These are phyloP conservation scores for Prunella strophiata DNA, from an alignment of 2,797 vertebrate genomes.

Conservation along the genomic window DNA sequence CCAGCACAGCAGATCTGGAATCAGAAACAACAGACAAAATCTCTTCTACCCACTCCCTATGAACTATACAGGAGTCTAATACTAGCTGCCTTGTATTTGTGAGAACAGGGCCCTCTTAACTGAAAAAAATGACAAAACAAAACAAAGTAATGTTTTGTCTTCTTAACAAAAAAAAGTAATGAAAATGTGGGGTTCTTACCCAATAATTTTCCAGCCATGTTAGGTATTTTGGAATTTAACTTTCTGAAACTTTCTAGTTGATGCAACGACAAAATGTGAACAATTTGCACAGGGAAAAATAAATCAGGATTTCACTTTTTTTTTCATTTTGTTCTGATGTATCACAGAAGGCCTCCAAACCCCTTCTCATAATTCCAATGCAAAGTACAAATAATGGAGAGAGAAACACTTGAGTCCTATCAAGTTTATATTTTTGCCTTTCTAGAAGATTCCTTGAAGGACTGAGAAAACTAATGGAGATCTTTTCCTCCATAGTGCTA, in stretches of 20 bases:
- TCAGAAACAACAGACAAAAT: not conserved
- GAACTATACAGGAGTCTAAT: not conserved
- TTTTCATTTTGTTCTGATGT: not conserved
- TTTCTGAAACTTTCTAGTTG: not conserved
- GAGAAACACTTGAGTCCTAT: not conserved
- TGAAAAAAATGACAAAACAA: not conserved
- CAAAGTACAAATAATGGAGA: not conserved
- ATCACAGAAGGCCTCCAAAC: not conserved
- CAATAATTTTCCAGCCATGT: not conserved
- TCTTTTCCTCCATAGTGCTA: not conserved
- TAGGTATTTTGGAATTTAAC: not conserved
- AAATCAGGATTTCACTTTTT: not conserved
- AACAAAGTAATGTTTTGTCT: too few species aligned
- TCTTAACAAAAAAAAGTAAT: not conserved
- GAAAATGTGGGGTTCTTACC: rapidly evolving
- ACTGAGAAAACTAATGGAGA: not conserved
- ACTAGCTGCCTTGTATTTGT: not conserved
- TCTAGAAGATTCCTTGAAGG: not conserved
- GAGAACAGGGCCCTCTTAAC: not conserved
- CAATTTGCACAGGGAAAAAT: not conserved
- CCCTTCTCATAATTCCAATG: not conserved
- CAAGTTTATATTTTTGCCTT: not conserved
- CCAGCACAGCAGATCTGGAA: not conserved
- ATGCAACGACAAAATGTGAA: not conserved
- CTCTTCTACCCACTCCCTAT: not conserved